phyloP scores from a whole-genome alignment of 1,140 invertebrate genomes.

The Archivesica marissinica region DNA sequence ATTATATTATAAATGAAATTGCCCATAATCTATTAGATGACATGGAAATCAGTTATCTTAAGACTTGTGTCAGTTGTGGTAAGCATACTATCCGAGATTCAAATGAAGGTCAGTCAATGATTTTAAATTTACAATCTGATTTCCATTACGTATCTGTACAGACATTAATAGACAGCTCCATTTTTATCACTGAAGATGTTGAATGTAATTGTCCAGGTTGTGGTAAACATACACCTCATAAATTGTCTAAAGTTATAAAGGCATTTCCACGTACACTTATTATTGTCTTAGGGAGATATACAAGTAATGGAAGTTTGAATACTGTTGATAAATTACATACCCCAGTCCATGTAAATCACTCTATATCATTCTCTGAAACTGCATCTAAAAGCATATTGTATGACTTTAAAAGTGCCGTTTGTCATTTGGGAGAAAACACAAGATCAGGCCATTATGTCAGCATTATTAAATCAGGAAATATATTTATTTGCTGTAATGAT shows the following conservation, averaged over 20 bases:
- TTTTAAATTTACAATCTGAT: not conserved
- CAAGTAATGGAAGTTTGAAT: not conserved
- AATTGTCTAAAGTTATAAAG: not conserved
- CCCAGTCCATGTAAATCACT: not conserved
- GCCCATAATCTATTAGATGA: not conserved
- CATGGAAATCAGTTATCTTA: not conserved
- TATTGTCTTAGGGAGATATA: not conserved
- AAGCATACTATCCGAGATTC: not conserved
- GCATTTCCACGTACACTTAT: not conserved
- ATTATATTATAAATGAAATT: not conserved
- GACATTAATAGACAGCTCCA: not conserved
- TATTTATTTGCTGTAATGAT: slow-evolving; percentile 13
- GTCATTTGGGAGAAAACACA: not conserved
- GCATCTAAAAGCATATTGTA: not conserved
- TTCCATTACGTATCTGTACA: not conserved
- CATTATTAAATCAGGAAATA: not conserved
- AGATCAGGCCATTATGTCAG: slow-evolving; percentile 12
- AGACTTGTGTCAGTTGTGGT: not conserved
- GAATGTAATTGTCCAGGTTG: not conserved
- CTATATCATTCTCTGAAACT: not conserved
- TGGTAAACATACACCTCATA: not conserved
- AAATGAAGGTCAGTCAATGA: not conserved
- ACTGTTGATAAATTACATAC: not conserved
- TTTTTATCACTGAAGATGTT: not conserved
- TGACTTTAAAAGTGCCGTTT: not conserved